Conservation (phyloP, 92 coral and sea anemone species). For the Scolanthus callimorphus region DNA sequence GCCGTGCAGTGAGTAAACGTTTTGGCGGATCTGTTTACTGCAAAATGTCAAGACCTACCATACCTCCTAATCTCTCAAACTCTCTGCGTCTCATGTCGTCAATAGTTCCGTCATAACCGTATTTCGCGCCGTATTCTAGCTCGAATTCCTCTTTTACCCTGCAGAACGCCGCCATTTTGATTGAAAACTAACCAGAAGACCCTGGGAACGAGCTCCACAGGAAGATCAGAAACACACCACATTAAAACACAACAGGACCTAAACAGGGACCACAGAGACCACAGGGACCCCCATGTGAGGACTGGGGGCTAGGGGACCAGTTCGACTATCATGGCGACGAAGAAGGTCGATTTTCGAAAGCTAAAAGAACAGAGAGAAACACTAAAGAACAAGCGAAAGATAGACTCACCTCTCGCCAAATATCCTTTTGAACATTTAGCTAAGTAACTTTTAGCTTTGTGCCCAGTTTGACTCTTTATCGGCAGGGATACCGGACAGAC, state of each 20-base stretch:
- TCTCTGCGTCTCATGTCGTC: constrained; percentile 61
- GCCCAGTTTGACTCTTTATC: no score
- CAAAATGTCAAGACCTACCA: no score
- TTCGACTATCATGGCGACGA: constrained; percentile 77
- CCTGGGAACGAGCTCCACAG: no score
- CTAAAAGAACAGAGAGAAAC: constrained; percentile 70
- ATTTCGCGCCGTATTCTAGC: constrained; percentile 13
- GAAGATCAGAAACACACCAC: no score
- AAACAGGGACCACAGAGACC: no score
- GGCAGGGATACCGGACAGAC: no score
- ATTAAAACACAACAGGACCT: no score
- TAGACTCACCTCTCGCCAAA: constrained; percentile 91
- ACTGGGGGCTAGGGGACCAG: no score
- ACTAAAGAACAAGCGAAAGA: constrained; percentile 61
- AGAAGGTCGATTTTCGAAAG: constrained; percentile 74
- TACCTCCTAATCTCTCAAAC: constrained; percentile 77
- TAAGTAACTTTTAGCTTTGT: no score
- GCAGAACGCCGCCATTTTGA: neutral
- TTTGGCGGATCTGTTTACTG: no score
- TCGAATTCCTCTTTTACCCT: constrained; percentile 39
- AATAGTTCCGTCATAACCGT: constrained; percentile 74
- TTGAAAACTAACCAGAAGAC: neutral
- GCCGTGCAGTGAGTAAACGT: no score
- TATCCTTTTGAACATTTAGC: constrained; percentile 52
- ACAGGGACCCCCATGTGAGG: no score